phyloP scores from a whole-genome alignment of 1,140 invertebrate genomes.

The Danaus plexippus region DNA sequence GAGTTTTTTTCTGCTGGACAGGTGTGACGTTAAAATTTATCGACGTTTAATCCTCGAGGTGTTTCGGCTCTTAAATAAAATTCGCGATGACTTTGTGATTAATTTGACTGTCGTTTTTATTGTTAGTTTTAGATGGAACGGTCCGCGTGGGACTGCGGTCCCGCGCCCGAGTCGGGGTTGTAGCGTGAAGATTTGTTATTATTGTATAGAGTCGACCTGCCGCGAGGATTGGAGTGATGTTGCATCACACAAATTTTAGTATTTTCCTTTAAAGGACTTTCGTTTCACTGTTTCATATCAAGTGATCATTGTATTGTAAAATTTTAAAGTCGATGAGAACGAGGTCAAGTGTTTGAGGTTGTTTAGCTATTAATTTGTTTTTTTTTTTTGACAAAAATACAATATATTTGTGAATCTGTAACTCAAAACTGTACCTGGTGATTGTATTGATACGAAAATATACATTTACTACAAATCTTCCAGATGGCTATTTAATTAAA shows the following conservation, averaged over 20 bases:
- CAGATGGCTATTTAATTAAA: constrained; percentile 50
- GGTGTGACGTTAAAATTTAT: constrained; percentile 27
- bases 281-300: constrained; percentile 26
- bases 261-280: constrained; percentile 37
- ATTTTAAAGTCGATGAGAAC: constrained; percentile 29
- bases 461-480: constrained; percentile 70
- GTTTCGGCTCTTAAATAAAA: constrained; percentile 28
- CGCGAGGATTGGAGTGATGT: constrained; percentile 21
- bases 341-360: constrained; percentile 39
- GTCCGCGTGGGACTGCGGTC: constrained; percentile 55
- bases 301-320: constrained; percentile 34
- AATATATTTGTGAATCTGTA: constrained; percentile 60
- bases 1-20: constrained; percentile 37
- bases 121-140: constrained; percentile 37
- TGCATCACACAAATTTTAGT: constrained; percentile 45
- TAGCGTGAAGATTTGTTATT: constrained; percentile 30
- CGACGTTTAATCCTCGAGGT: constrained; percentile 24
- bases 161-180: constrained; percentile 28
- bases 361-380: constrained; percentile 33
- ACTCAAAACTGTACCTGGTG: constrained; percentile 68
- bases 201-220: constrained; percentile 30
- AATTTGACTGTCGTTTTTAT: constrained; percentile 55
- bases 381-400: constrained; percentile 43
- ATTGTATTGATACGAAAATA: constrained; percentile 68
- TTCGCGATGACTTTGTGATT: constrained; percentile 37